Evolutionary conservation across 2,888 invertebrate genomes (phyloP), one percentile per base, ranked within the genome.

Genomic region (Sesia apiformis): DNA sequence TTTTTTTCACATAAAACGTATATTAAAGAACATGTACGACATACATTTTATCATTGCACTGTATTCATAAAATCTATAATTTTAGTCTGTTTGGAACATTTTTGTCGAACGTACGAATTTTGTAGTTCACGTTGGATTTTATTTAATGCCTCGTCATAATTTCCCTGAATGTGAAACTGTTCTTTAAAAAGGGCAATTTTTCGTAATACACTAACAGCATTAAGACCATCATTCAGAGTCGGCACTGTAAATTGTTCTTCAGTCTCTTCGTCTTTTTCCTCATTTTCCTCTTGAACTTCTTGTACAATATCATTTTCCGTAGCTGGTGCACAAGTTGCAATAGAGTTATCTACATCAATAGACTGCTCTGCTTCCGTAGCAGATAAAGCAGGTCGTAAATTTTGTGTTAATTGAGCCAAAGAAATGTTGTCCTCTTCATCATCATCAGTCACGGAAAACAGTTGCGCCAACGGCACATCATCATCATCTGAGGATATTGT

Each of bases 131-230:
- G 52, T 54, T 58, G 52, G 52, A 56, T 58, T 51, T 51, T 51
- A 52, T 51, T 52, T 8, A 55, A 42, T 38, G 55, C 51, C 46
- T 58, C 54, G 38, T 52, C 57, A 58, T 40, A 55, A 52, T 52
- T 56, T 23, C 57, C 49, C 41, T 56, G 52, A n/a, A 57, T 55
- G 51, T 55, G 46, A 5, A 57, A 57, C 51, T 53, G 38, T 52
- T 57, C 49, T 50, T 60, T 59, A 57, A 59, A 60, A 55, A 60
- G 51, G 54, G 59, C 54, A 56, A 60, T n/a, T n/a, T n/a, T n/a
- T n/a, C n/a, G n/a, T n/a, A n/a, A 60, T 54, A 60, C 59, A 58
- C 51, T 62, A 49, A 62, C 52, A 58, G 60, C 60, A 58, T 59
- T 61, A 52, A 62, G 57, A 60, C 57, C 58, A 39, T 59, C 56